These are phyloP conservation scores for Falco columbarius DNA, from an alignment of 2,797 vertebrate species.

Conservation along the genomic window DNA sequence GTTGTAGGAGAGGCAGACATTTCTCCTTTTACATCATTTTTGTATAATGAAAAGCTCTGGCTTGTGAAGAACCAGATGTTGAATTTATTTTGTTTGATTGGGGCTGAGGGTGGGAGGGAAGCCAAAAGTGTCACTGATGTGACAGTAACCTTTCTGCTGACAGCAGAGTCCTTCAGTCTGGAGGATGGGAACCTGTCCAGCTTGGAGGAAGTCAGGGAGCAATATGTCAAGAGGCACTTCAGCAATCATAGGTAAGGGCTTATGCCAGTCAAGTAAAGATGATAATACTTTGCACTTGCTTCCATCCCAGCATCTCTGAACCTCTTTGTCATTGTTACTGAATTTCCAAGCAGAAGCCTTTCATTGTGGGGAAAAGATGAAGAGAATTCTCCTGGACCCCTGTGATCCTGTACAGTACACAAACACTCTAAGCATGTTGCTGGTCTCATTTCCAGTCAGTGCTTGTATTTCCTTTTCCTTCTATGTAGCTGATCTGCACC, in stretches of 20 bases:
- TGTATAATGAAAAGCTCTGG: background rate
- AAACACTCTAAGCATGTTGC: background rate
- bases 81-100: background rate
- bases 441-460: background rate
- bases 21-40: background rate
- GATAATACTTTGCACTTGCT: background rate
- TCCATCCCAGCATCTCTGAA: background rate
- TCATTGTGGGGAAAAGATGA: background rate
- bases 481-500: background rate
- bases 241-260: conserved; percentile 64
- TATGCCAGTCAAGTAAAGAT: background rate
- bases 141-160: conserved; percentile 36
- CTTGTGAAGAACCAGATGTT: background rate
- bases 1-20: background rate
- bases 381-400: background rate
- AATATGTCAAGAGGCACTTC: conserved; percentile 74
- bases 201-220: conserved; percentile 79
- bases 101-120: background rate
- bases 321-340: background rate
- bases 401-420: background rate
- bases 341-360: background rate
- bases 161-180: conserved; percentile 70
- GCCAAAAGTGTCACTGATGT: background rate
- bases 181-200: conserved; percentile 73
- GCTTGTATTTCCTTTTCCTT: background rate